Conservation (phyloP, 2,797 vertebrate species). For the Acanthornis magna region DNA sequence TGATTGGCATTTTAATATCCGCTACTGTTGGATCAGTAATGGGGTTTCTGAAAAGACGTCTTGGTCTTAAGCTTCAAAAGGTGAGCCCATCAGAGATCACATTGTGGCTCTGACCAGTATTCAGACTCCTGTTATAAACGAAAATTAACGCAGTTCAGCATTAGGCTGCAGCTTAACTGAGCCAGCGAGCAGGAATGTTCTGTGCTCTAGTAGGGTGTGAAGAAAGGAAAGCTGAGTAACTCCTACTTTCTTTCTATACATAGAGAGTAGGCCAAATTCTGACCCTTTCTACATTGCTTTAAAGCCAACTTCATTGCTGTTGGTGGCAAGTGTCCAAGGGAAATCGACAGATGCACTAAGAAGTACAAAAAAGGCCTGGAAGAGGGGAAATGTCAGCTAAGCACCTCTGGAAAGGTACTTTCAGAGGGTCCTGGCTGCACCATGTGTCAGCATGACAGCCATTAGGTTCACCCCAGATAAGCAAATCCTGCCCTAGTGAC, state of each 20-base stretch:
- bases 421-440: background rate
- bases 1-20: constrained; percentile 6
- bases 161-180: background rate
- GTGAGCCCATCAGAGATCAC: background rate
- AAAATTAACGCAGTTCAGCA: background rate
- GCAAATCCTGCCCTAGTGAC: background rate
- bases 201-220: background rate
- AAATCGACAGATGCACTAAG: background rate
- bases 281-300: background rate
- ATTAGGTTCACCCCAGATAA: background rate
- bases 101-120: background rate
- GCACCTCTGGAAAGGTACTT: background rate
- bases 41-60: background rate
- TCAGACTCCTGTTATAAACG: background rate
- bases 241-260: background rate
- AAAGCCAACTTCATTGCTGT: background rate
- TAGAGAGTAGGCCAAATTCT: background rate
- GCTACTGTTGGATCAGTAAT: background rate
- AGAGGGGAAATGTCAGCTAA: background rate
- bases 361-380: background rate
- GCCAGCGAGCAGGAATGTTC: background rate
- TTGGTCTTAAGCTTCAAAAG: background rate
- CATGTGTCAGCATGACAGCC: background rate
- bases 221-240: background rate
- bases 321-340: background rate